Conservation (phyloP, 2,113 vertebrate species). For the Lagopus leucura region DNA sequence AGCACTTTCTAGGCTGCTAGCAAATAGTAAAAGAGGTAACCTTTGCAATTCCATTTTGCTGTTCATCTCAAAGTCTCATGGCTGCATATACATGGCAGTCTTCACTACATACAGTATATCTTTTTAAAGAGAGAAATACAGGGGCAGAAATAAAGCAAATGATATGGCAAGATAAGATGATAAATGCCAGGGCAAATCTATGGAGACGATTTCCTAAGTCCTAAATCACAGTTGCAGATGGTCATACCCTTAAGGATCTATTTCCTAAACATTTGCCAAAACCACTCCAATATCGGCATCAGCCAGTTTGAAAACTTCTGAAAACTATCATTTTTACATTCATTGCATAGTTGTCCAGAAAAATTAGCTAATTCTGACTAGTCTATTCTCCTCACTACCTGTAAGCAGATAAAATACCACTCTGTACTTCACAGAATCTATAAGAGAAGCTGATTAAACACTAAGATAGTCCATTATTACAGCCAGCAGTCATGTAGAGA, state of each 20-base stretch:
- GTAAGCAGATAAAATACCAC: not conserved
- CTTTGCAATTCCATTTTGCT: constrained; percentile 15
- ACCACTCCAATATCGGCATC: not conserved
- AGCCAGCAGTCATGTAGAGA: not conserved
- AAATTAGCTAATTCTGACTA: not conserved
- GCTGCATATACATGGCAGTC: not conserved
- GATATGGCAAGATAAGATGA: not conserved
- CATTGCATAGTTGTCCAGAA: not conserved
- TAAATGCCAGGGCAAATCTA: not conserved
- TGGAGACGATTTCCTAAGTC: not conserved
- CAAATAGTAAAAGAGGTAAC: not conserved
- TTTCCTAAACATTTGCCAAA: not conserved
- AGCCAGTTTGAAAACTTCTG: not conserved
- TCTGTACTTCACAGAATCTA: not conserved
- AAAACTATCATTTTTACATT: not conserved
- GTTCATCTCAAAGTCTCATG: not conserved
- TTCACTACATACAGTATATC: not conserved
- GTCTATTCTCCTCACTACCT: not conserved
- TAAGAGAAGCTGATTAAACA: not conserved
- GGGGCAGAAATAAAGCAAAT: not conserved
- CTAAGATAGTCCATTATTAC: not conserved
- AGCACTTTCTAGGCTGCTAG: not conserved
- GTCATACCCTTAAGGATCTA: not conserved
- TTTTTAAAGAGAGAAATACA: not conserved
- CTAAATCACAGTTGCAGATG: not conserved